A percentile compares a stretch with the other conserved stretches of the same genome.
Conservation (phyloP, 2,113 vertebrate genomes). For the Pseudorectes ferrugineus region DNA sequence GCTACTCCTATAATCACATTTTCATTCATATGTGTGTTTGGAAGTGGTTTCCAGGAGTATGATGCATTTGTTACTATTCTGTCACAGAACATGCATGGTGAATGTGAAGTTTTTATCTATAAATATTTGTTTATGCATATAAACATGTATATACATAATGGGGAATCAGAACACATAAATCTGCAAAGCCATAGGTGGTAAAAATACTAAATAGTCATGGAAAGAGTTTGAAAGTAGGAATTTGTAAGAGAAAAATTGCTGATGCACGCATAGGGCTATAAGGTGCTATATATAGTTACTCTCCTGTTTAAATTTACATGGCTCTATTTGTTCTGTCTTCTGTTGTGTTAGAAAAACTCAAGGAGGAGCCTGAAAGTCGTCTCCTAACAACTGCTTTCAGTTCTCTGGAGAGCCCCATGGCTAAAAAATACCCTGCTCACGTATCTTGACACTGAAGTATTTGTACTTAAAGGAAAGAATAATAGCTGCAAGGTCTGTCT, state of each 20-base stretch:
- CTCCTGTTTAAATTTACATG: background rate
- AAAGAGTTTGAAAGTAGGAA: background rate
- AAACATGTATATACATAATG: too few species aligned
- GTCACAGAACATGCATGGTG: background rate
- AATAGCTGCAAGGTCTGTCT: constrained; percentile 1
- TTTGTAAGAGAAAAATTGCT: background rate
- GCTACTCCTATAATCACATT: background rate
- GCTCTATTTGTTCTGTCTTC: background rate
- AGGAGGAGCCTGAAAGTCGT: background rate
- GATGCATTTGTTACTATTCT: background rate
- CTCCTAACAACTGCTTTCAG: background rate
- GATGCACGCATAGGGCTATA: background rate
- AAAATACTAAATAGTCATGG: background rate
- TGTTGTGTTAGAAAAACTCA: background rate
- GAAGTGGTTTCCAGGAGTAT: background rate
- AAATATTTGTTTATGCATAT: background rate
- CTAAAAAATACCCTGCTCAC: background rate
- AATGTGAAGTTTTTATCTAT: background rate
- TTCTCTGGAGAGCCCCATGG: background rate
- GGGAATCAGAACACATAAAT: background rate
- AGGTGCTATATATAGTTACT: background rate
- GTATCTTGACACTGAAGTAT: background rate
- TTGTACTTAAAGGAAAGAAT: background rate
- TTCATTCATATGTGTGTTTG: background rate
- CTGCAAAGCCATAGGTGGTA: background rate